These are phyloP conservation scores for Paramisgurnus dabryanus DNA, from an alignment of 2,113 vertebrate species.

Conservation along the genomic window DNA sequence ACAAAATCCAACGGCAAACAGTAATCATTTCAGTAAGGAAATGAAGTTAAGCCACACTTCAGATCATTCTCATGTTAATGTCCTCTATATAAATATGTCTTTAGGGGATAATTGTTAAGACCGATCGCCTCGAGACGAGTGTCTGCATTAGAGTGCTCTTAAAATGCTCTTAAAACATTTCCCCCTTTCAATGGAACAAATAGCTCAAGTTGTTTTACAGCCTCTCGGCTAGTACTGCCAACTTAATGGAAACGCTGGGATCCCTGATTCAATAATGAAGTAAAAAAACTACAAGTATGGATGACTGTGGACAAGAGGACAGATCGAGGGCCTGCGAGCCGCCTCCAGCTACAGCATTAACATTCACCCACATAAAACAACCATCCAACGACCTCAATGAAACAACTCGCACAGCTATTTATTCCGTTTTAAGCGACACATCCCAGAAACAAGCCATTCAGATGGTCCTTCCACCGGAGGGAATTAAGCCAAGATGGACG, in stretches of 20 bases:
- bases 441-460: constrained; percentile 26
- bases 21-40: too few relatives aligned
- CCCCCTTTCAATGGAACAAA: constrained; percentile 33
- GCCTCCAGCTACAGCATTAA: constrained; percentile 35
- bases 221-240: constrained; percentile 35
- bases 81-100: constrained; percentile 22
- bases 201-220: constrained; percentile 31
- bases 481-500: constrained; percentile 34
- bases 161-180: constrained; percentile 35
- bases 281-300: constrained; percentile 11
- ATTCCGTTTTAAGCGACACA: constrained; percentile 34
- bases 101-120: constrained; percentile 30
- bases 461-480: constrained; percentile 19
- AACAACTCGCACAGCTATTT: constrained; percentile 40
- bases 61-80: constrained; percentile 3
- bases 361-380: constrained; percentile 69
- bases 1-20: too few relatives aligned
- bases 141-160: neutral
- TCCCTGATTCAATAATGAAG: constrained; percentile 38
- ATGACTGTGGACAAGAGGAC: constrained; percentile 21
- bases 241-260: constrained; percentile 41
- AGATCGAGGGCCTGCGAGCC: neutral
- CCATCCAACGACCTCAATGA: constrained; percentile 20
- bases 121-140: neutral
- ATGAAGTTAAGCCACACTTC: neutral